Evolutionary conservation across 2,797 vertebrate genomes (phyloP), one percentile per base, ranked within the genome.

Genomic region (Hozukius guyotensis): DNA sequence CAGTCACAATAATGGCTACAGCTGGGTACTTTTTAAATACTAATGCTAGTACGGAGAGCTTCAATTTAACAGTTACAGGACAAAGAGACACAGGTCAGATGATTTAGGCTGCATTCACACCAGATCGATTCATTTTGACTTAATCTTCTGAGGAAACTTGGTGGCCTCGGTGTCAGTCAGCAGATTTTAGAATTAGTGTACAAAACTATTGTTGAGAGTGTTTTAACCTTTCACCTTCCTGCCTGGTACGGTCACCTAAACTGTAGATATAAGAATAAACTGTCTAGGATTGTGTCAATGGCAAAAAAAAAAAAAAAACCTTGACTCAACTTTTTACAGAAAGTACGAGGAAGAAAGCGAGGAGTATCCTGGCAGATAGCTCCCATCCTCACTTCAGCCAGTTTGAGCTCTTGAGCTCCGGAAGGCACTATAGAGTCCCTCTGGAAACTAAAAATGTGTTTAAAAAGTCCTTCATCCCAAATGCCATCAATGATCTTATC

Each of bases 91-190:
- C 12, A 24, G 18, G 34, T 29, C 4, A 42, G 4, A 57, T 4
- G 11, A 60, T 60, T 32, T n/a, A n/a, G 2, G 14, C 14, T 42
- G 38, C 38, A 42, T 42, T 42, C 14, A 42, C 38, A 42, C 38
- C 38, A 42, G 38, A 42, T 42, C 0, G 38, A 42, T 42, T 46
- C 42, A 46, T 46, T 18, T 46, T 46, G 42, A 46, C 42, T 18
- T 46, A 0, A 46, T 46, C 16, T 0, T 46, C 16, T 0, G 42
- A 46, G 16, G 42, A 46, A 46, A 46, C 42, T 46, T 18, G 4
- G 42, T 18, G 42, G 16, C 42, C 14, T 46, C 42, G 7, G 42
- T 18, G 42, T 46, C 42, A 18, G 42, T 18, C 42, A 46, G 42
- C 42, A 46, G 16, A 46, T 46, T 46, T 46, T 46, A 42, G 38